Evolutionary conservation across 2,797 vertebrate species (phyloP), one percentile per base, ranked within the genome.

Genomic region (Malacoctenus gilli): DNA sequence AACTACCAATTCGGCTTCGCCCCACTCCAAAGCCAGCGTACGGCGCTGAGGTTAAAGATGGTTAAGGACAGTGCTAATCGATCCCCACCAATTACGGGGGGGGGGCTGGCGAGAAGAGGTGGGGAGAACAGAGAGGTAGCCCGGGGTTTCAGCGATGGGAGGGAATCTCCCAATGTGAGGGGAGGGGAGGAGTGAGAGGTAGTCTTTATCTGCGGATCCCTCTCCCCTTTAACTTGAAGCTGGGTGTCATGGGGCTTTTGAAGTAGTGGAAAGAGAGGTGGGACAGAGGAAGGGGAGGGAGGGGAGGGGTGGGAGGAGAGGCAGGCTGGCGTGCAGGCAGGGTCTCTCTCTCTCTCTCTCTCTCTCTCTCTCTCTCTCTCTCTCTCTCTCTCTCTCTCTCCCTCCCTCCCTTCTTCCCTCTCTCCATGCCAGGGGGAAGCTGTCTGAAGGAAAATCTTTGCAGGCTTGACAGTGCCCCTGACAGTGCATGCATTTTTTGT

Each of bases 391-490:
- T n/a, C 25, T 28, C 2, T 28, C 25, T 28, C 5, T 25, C 23
- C 23, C 4, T 28, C 25, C 9, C 25, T 28, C 25, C 9, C 25
- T 28, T 9, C 9, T 9, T 5, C 25, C 9, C 25, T 88, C 83
- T 87, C 80, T 85, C 74, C 63, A 75, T 83, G 85, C 90, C 89
- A 89, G 85, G 75, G 85, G 88, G 82, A 84, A 88, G 82, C 80
- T 72, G 77, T 88, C 83, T 90, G 86, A 91, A 89, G 86, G 83
- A 89, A 92, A 90, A 91, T 91, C 90, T 92, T 92, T 92, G 87
- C 84, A 85, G 79, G 72, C 60, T 85, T 87, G 87, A 86, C 84
- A 82, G 77, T 70, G 75, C 42, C 84, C 79, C 80, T 68, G 82
- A 83, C 60, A n/a, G 58, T 64, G 75, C 60, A 49, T 75, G 69